Conservation (phyloP, 2,888 invertebrate genomes). For the Catocala fraxini region DNA sequence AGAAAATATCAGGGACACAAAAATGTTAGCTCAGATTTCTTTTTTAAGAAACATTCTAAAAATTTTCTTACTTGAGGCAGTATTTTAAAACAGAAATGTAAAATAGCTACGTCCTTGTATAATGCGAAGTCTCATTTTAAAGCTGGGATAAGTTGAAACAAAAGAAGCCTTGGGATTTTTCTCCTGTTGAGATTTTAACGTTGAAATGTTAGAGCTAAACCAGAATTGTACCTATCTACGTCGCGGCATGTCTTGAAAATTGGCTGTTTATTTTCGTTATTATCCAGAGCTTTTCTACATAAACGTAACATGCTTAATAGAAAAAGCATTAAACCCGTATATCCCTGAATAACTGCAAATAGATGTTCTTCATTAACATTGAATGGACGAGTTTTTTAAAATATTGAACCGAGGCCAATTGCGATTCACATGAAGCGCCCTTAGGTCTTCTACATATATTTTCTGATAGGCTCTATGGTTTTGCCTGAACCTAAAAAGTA, state of each 20-base stretch:
- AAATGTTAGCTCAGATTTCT: conserved; percentile 18
- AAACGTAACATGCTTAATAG: no score
- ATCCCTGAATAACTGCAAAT: no score
- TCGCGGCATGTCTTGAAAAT: neutral
- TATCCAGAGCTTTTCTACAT: no score
- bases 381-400: no score
- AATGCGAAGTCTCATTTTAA: conserved; percentile 30
- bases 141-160: conserved; percentile 90
- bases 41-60: conserved; percentile 29
- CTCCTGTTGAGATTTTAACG: conserved; percentile 14
- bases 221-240: neutral
- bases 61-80: conserved; percentile 23
- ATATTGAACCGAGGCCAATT: no score
- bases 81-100: conserved; percentile 33
- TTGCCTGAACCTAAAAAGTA: no score
- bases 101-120: conserved; percentile 36
- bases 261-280: neutral
- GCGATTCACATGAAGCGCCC: no score
- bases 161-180: conserved; percentile 32
- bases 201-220: conserved; percentile 6
- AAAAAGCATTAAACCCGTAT: no score
- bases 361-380: no score
- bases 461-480: no score
- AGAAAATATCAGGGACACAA: conserved; percentile 6
- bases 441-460: no score